Conservation (phyloP, 2,113 vertebrate genomes). For the Anseranas semipalmata region DNA sequence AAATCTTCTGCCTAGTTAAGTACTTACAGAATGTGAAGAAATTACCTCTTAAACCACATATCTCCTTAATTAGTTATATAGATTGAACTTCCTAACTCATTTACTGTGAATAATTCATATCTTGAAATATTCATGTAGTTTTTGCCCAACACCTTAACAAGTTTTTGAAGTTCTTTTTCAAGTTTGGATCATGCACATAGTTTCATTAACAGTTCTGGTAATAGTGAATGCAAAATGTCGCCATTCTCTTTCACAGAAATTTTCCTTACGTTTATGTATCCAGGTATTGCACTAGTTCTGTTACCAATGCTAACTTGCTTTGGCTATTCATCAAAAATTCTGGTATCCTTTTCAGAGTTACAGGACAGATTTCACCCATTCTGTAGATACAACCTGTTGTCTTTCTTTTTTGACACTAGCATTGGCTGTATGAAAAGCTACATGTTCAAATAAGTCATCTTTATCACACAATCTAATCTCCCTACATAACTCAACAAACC, state of each 20-base stretch:
- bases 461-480: not conserved
- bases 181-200: not conserved
- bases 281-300: not conserved
- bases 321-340: not conserved
- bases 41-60: constrained; percentile 41
- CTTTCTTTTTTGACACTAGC: not conserved
- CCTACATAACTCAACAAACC: not conserved
- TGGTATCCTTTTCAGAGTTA: not conserved
- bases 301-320: not conserved
- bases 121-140: not conserved
- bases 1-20: constrained; percentile 27
- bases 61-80: constrained; percentile 54
- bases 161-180: not conserved
- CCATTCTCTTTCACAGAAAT: not conserved
- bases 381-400: not conserved
- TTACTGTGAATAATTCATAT: constrained; percentile 49
- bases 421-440: not conserved
- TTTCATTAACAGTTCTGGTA: not conserved
- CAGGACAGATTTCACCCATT: not conserved
- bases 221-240: not conserved
- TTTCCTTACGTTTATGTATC: not conserved
- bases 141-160: not conserved
- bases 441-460: not conserved
- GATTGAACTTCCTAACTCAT: constrained; percentile 59
- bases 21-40: constrained; percentile 32